phyloP scores from a whole-genome alignment of 2,113 vertebrate genomes.

The Mobula hypostoma region DNA sequence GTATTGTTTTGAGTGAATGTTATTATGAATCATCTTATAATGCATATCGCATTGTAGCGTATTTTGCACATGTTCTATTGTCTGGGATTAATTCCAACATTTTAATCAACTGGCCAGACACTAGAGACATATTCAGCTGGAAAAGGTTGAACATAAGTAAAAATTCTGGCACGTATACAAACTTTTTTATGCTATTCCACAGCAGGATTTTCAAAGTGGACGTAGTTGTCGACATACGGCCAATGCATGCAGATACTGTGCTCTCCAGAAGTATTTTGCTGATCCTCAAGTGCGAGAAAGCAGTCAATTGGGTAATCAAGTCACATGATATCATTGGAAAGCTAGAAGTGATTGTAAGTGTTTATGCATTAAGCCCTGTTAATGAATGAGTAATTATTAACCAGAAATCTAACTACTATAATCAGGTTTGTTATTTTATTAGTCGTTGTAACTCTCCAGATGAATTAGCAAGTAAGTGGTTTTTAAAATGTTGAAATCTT shows the following conservation, averaged over 20 bases:
- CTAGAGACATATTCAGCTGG: slow-evolving; percentile 63
- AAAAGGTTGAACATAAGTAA: slow-evolving; percentile 55
- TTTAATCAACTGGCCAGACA: slow-evolving; percentile 91
- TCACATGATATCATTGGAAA: slow-evolving; percentile 70
- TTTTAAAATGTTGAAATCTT: background rate
- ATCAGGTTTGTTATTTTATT: background rate
- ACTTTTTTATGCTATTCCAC: slow-evolving; percentile 57
- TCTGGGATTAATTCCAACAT: slow-evolving; percentile 68
- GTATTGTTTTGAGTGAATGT: slow-evolving; percentile 50
- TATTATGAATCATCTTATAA: slow-evolving; percentile 56
- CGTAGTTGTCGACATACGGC: slow-evolving; percentile 81
- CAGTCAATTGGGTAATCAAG: slow-evolving; percentile 94
- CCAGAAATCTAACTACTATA: background rate
- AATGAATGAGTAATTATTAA: background rate
- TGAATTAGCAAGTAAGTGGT: background rate
- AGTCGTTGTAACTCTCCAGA: background rate
- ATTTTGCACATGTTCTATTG: slow-evolving; percentile 69
- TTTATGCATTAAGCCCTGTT: background rate
- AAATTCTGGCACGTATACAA: slow-evolving; percentile 54
- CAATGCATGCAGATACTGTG: slow-evolving; percentile 58
- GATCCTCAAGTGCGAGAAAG: slow-evolving; percentile 81
- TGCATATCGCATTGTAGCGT: slow-evolving; percentile 55
- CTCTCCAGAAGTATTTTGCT: slow-evolving; percentile 70
- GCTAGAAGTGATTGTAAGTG: slow-evolving; percentile 79
- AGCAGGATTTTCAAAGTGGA: slow-evolving; percentile 90